phyloP scores from a whole-genome alignment of 2,888 invertebrate species.

The Nemoura dubitans region DNA sequence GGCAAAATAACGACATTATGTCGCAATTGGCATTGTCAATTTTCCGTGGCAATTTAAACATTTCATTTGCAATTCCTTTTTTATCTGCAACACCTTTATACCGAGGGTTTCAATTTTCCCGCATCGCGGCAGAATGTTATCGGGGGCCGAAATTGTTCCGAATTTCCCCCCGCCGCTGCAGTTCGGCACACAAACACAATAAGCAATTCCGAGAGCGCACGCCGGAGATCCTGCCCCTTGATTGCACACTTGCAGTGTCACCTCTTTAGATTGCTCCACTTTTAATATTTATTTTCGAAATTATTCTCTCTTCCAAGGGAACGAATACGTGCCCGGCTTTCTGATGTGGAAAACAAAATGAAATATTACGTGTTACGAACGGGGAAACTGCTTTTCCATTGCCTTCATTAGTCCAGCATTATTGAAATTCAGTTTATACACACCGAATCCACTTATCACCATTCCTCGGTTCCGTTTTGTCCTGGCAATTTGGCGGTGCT shows the following conservation, averaged over 20 bases:
- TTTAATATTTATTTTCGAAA: conserved; percentile 40
- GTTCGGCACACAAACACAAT: background rate
- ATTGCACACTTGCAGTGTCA: conserved; percentile 3
- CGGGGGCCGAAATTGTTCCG: background rate
- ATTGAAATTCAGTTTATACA: conserved; percentile 20
- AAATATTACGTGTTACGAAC: conserved; percentile 38
- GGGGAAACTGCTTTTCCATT: conserved; percentile 22
- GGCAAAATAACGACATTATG: too few relatives aligned
- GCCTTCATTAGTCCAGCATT: background rate
- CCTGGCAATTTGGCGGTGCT: background rate
- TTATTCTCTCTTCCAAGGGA: background rate
- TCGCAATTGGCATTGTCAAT: background rate
- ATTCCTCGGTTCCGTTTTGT: background rate
- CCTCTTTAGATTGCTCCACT: conserved; percentile 18
- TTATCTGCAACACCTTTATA: too few relatives aligned
- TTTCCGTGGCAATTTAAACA: background rate
- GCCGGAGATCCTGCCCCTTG: background rate
- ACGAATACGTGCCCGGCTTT: conserved; percentile 14
- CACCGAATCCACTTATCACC: background rate
- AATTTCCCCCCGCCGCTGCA: background rate
- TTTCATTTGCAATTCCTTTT: background rate
- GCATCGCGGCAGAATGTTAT: background rate
- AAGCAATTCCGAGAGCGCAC: background rate
- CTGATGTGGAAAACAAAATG: conserved; percentile 29
- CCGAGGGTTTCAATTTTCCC: background rate